These are phyloP conservation scores for Gnatocerus cornutus DNA, from an alignment of 2,888 invertebrate genomes.

Conservation along the genomic window DNA sequence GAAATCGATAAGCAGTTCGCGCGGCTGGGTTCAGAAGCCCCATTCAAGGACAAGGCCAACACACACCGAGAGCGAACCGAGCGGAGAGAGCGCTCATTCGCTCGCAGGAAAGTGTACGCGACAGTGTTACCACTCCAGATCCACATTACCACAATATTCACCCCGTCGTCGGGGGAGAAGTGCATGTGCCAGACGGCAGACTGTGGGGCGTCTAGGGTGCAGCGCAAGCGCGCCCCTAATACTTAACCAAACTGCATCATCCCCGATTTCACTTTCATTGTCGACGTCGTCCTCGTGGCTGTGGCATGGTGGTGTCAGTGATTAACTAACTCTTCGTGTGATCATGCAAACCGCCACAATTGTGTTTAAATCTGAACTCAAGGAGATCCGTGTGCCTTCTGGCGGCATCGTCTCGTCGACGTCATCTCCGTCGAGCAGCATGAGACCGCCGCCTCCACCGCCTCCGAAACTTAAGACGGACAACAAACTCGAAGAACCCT, in stretches of 20 bases:
- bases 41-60: conserved; percentile 76
- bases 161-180: conserved; percentile 66
- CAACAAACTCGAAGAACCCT: conserved; percentile 82
- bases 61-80: conserved; percentile 64
- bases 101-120: conserved; percentile 46
- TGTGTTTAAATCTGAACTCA: conserved; percentile 67
- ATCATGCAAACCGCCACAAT: conserved; percentile 76
- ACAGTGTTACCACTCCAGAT: conserved; percentile 30
- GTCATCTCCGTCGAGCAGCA: conserved; percentile 61
- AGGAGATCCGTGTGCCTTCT: conserved; percentile 66
- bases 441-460: conserved; percentile 70
- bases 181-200: conserved; percentile 75
- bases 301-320: conserved; percentile 58
- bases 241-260: conserved; percentile 64
- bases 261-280: conserved; percentile 70
- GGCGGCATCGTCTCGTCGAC: conserved; percentile 67
- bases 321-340: conserved; percentile 65
- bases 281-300: conserved; percentile 8
- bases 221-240: conserved; percentile 73
- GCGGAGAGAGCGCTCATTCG: conserved; percentile 56
- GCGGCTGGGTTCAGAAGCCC: conserved; percentile 70
- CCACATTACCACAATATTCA: conserved; percentile 45
- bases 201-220: conserved; percentile 70
- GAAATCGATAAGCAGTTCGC: conserved; percentile 70
- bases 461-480: conserved; percentile 62